Percentiles rank a stretch among this genome's conserved stretches.
phyloP scores from a whole-genome alignment of 2,113 vertebrate genomes.

The Archocentrus centrarchus region DNA sequence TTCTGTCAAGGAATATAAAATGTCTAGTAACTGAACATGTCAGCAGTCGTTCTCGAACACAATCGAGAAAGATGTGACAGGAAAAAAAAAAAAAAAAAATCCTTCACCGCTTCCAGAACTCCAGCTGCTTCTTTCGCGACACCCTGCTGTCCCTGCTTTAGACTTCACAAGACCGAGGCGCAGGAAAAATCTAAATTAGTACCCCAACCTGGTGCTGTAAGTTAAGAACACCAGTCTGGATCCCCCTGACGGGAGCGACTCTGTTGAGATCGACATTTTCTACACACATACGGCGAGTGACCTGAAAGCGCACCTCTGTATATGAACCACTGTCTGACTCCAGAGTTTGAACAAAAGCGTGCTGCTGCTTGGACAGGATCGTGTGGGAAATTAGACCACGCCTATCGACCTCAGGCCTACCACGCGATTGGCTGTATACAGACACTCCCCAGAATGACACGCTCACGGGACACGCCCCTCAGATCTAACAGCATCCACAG shows the following conservation, averaged over 20 bases:
- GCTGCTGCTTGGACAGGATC: conserved; percentile 62
- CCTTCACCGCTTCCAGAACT: conserved; percentile 13
- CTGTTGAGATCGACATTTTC: neutral
- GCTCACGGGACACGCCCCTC: conserved; percentile 11
- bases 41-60: conserved; percentile 28
- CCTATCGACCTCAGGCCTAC: conserved; percentile 12
- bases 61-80: neutral
- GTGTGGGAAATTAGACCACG: conserved; percentile 38
- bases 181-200: neutral
- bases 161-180: conserved; percentile 4
- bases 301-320: neutral
- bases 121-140: conserved; percentile 24
- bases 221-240: neutral
- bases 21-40: conserved; percentile 22
- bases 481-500: conserved; percentile 16
- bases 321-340: conserved; percentile 15
- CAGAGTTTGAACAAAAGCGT: conserved; percentile 71
- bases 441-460: conserved; percentile 73
- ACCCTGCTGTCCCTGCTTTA: conserved; percentile 33
- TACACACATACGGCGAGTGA: neutral
- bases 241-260: neutral
- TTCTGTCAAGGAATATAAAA: neutral
- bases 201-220: neutral
- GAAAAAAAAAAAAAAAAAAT: neutral
- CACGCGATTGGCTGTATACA: conserved; percentile 47